A percentile compares a stretch with the other conserved stretches of the same genome.
These are phyloP conservation scores for Heptranchias perlo DNA, from an alignment of 2,113 vertebrate genomes.

Conservation along the genomic window DNA sequence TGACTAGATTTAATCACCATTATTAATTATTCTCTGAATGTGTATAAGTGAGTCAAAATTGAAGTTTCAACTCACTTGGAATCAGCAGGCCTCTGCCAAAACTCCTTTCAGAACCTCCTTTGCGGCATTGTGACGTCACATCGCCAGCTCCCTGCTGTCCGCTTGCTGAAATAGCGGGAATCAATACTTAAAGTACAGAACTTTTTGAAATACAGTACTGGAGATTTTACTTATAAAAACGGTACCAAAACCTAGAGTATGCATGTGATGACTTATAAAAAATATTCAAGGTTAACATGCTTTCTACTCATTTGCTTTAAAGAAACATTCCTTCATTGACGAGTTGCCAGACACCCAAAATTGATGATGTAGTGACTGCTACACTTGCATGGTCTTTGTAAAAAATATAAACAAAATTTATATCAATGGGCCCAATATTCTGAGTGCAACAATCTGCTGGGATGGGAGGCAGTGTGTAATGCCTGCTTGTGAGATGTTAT, in stretches of 20 bases:
- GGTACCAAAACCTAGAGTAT: neutral
- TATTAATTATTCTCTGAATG: slow-evolving; percentile 4
- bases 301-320: neutral
- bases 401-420: neutral
- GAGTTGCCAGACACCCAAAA: neutral
- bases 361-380: neutral
- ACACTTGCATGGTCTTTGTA: neutral
- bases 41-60: slow-evolving; percentile 33
- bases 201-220: slow-evolving; percentile 3
- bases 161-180: slow-evolving; percentile 34
- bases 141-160: slow-evolving; percentile 24
- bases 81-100: slow-evolving; percentile 33
- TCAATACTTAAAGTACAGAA: slow-evolving; percentile 31
- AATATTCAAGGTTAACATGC: neutral
- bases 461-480: neutral
- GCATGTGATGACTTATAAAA: neutral
- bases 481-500: neutral
- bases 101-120: slow-evolving; percentile 35
- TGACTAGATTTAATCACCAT: neutral
- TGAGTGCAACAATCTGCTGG: neutral
- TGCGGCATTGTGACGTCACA: slow-evolving; percentile 4
- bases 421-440: neutral
- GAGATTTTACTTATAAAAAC: slow-evolving; percentile 14
- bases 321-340: neutral
- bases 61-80: slow-evolving; percentile 37